Evolutionary conservation across 2,888 invertebrate genomes (phyloP).

Genomic region (Hanleya hanleyi): DNA sequence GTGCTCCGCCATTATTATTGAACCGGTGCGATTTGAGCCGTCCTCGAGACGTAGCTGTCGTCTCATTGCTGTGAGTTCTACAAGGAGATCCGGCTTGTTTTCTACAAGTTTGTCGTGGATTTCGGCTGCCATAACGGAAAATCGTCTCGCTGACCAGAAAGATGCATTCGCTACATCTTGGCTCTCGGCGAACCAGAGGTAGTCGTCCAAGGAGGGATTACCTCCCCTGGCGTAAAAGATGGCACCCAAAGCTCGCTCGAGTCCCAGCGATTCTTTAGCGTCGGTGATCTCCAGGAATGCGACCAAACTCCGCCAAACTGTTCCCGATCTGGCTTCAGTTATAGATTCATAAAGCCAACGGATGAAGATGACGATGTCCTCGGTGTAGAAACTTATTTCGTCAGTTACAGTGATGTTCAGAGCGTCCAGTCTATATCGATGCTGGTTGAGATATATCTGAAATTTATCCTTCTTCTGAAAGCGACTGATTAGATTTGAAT

Average conservation of each 20-base stretch:
- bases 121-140: conserved; percentile 51
- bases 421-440: conserved; percentile 57
- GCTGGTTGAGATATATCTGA: conserved; percentile 48
- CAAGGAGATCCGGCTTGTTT: background rate
- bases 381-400: conserved; percentile 61
- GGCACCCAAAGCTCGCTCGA: conserved; percentile 60
- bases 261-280: conserved; percentile 56
- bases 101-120: conserved; percentile 44
- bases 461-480: conserved; percentile 55
- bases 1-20: background rate
- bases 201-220: conserved; percentile 54
- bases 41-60: background rate
- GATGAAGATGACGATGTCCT: conserved; percentile 57
- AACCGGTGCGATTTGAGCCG: background rate
- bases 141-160: conserved; percentile 55
- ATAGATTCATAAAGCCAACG: conserved; percentile 73
- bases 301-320: conserved; percentile 60
- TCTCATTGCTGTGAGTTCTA: background rate
- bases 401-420: conserved; percentile 49
- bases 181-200: conserved; percentile 55
- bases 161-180: conserved; percentile 62
- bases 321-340: conserved; percentile 54
- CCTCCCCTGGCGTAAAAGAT: conserved; percentile 57
- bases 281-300: conserved; percentile 63
- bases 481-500: conserved; percentile 29